Evolutionary conservation across 2,797 vertebrate genomes (phyloP), one percentile per base, ranked within the genome.

Genomic region (Rhinophrynus dorsalis): DNA sequence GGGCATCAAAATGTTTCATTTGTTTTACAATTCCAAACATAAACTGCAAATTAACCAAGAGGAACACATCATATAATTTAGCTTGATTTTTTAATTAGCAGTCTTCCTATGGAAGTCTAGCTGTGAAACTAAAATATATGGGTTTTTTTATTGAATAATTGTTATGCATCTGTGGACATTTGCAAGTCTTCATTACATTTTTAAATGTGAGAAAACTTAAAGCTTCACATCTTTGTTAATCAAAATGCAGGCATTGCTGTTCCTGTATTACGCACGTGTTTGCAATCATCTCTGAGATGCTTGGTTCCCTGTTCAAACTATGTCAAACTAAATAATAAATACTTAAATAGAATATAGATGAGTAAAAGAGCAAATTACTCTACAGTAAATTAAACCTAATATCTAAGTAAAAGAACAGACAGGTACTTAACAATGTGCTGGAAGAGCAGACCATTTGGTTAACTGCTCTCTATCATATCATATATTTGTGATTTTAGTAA

Each of bases 141-240:
- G 30, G 50, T 52, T 56, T 56, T 56, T 56, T 35, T n/a, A 18
- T 13, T 33, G 20, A 11, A 56, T 20, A 33, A 56, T 56, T 33
- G 35, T 26, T 20, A 15, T 56, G 52, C 52, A 56, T 56, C 52
- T 56, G 52, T 56, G 52, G 52, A 35, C 52, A 33, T 3, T 56
- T 20, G 17, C 7, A 18, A 15, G 13, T 27, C 29, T 27, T 29
- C 48, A 27, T 56, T 35, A 30, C 15, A 56, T 13, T 42, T 21
- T 30, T 35, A 30, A 35, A 56, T 27, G 32, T 18, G 18, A 21
- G 17, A 33, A 1, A 35, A 1, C 21, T 56, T 37, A 33, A 37
- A 13, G 32, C 32, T 3, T 4, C 2, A 42, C 17, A 33, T 56
- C 52, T 56, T 29, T 23, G n/a, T 9, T 56, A 9, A 37, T 35